phyloP scores from a whole-genome alignment of 2,113 vertebrate species.

The Suncus etruscus region DNA sequence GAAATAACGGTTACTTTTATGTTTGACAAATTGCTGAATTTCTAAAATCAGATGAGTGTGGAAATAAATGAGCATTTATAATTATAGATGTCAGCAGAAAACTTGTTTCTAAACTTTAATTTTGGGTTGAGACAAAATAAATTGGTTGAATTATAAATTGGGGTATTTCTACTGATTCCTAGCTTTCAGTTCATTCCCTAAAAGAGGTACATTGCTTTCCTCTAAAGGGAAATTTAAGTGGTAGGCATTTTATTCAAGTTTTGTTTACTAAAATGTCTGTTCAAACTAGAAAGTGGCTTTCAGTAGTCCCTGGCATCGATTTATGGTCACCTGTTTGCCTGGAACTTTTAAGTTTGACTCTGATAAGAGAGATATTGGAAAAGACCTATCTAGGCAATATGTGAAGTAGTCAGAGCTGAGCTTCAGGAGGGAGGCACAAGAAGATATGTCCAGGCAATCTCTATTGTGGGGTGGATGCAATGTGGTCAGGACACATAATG shows the following conservation, averaged over 20 bases:
- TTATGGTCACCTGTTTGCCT: background rate
- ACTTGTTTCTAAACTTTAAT: slow-evolving; percentile 50
- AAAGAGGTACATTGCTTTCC: background rate
- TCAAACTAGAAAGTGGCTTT: background rate
- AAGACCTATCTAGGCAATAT: background rate
- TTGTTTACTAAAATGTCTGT: slow-evolving; percentile 18
- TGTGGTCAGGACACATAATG: background rate
- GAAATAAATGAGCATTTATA: slow-evolving; percentile 53
- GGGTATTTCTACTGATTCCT: slow-evolving; percentile 19
- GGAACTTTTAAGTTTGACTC: background rate
- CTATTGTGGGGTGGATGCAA: background rate
- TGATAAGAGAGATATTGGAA: background rate
- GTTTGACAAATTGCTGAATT: slow-evolving; percentile 24
- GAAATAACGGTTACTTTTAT: background rate
- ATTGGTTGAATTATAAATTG: slow-evolving; percentile 30
- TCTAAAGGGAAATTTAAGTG: background rate
- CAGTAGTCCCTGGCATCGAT: background rate
- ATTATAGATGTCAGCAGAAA: slow-evolving; percentile 30
- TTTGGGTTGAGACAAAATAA: slow-evolving; percentile 41
- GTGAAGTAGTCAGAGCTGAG: background rate
- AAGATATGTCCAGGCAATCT: too few relatives aligned
- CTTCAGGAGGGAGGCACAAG: background rate
- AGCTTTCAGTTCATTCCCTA: slow-evolving; percentile 27
- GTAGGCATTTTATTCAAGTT: background rate
- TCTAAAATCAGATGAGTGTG: background rate